Percentiles rank a stretch among this genome's conserved stretches.
Evolutionary conservation across 2,113 vertebrate species (phyloP).

Genomic region (Pogonocichla stellata): DNA sequence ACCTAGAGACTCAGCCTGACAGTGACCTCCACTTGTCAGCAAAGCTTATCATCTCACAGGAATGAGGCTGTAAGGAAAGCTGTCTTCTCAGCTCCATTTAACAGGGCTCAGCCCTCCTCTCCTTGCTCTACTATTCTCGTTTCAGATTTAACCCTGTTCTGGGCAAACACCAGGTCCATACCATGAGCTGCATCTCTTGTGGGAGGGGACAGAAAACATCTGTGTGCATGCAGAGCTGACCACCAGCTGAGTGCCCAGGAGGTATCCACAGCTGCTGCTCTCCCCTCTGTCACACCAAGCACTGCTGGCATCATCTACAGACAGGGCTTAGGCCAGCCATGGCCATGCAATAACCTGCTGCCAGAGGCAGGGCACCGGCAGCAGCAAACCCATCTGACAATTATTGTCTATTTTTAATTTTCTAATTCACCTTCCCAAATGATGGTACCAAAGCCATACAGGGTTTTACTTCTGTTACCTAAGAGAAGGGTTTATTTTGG

Average conservation of each 20-base stretch:
- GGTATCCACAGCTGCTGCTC: not conserved
- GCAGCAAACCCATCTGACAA: not conserved
- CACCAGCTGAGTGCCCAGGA: not conserved
- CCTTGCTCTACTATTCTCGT: not conserved
- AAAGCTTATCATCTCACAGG: slow-evolving; percentile 26
- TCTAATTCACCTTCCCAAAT: not conserved
- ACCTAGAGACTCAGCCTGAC: slow-evolving; percentile 11
- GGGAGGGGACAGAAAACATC: not conserved
- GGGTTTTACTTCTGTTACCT: not conserved
- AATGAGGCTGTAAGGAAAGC: not conserved
- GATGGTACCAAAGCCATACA: not conserved
- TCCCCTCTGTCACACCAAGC: not conserved
- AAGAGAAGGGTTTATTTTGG: not conserved
- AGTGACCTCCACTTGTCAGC: slow-evolving; percentile 51
- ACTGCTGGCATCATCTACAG: not conserved
- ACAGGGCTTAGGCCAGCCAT: not conserved
- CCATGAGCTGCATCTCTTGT: not conserved
- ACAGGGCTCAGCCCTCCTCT: not conserved
- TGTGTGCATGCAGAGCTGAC: not conserved
- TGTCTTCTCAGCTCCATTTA: slow-evolving; percentile 5
- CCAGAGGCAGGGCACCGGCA: not conserved
- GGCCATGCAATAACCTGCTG: not conserved
- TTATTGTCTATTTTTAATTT: not conserved
- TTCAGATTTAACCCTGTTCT: not conserved
- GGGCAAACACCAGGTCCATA: not conserved